Conservation (phyloP, 2,797 vertebrate genomes). For the Rhynchotus rufescens region DNA sequence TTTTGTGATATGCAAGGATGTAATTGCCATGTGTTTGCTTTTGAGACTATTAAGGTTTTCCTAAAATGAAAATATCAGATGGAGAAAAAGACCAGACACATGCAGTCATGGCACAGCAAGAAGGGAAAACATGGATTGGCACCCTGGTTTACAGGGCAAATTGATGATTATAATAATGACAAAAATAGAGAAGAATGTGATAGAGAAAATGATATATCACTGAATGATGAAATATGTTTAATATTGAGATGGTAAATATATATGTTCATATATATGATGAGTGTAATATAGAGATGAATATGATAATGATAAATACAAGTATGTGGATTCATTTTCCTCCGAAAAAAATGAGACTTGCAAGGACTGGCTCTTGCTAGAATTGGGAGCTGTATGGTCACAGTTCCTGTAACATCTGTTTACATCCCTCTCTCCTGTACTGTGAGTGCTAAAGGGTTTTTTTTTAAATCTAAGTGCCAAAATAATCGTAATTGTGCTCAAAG, state of each 20-base stretch:
- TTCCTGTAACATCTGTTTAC: not conserved
- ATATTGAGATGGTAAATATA: not conserved
- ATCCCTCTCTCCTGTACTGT: not conserved
- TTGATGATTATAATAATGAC: not conserved
- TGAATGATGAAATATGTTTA: not conserved
- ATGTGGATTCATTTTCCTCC: not conserved
- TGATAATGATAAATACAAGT: not conserved
- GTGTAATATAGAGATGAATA: not conserved
- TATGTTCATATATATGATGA: not conserved
- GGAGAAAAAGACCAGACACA: not conserved
- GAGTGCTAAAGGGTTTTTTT: not conserved
- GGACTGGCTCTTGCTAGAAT: not conserved
- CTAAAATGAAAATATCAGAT: not conserved
- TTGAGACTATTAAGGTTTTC: constrained; percentile 3
- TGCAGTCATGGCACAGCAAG: not conserved
- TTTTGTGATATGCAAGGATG: not conserved
- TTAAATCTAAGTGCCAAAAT: not conserved
- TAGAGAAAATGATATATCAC: not conserved
- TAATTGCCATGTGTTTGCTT: not conserved
- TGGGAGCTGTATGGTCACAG: not conserved
- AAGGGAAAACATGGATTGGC: not conserved
- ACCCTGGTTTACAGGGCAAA: not conserved
- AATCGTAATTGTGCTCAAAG: not conserved
- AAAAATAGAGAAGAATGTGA: not conserved
- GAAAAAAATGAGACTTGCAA: not conserved